Percentiles rank a stretch among this genome's conserved stretches.
These are phyloP conservation scores for Yponomeuta evonymella DNA, from an alignment of 2,888 invertebrate genomes.

Conservation along the genomic window DNA sequence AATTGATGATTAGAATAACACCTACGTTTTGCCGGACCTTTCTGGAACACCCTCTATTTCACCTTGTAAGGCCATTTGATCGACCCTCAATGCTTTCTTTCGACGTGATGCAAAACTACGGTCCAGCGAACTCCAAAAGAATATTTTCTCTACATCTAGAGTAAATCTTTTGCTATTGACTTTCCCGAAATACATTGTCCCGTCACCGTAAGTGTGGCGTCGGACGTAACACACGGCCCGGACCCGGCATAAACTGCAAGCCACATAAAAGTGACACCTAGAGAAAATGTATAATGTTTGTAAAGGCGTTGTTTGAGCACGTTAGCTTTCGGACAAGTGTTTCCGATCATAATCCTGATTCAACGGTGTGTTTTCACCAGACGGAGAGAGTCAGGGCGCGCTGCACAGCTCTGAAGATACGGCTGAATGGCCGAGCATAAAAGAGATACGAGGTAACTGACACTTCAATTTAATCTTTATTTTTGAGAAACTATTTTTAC, in stretches of 20 bases:
- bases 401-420: conserved; percentile 47
- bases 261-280: conserved; percentile 4
- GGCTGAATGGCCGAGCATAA: conserved; percentile 68
- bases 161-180: not conserved
- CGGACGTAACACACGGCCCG: not conserved
- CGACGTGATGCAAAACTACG: too few species aligned
- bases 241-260: not conserved
- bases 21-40: too few species aligned
- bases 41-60: too few species aligned
- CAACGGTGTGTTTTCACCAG: conserved; percentile 31
- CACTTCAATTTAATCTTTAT: not conserved
- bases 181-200: not conserved
- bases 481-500: not conserved
- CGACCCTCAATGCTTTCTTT: too few species aligned
- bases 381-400: conserved; percentile 50
- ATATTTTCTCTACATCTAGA: too few species aligned
- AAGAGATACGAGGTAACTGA: conserved; percentile 61
- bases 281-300: conserved; percentile 10
- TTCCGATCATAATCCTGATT: conserved; percentile 4
- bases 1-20: too few species aligned
- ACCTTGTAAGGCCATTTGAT: too few species aligned
- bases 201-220: not conserved
- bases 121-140: too few species aligned
- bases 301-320: conserved; percentile 11
- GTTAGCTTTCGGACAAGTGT: not conserved